These are phyloP conservation scores for Galagoides demidoff DNA, from an alignment of 2,797 vertebrate species.

Conservation along the genomic window DNA sequence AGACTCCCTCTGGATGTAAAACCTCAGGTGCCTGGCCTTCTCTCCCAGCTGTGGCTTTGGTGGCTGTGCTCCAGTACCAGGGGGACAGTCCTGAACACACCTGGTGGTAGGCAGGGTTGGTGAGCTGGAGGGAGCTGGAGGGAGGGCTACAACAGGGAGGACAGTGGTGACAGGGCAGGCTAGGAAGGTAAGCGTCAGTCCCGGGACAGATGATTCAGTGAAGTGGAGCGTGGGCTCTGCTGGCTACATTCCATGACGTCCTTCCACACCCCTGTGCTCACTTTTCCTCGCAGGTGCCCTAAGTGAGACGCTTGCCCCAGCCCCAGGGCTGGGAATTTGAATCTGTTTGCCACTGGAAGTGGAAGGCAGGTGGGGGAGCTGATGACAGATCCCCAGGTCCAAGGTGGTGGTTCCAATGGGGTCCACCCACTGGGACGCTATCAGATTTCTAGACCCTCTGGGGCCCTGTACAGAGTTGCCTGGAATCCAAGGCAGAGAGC, in stretches of 20 bases:
- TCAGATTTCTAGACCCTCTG: neutral
- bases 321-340: too few species aligned
- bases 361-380: neutral
- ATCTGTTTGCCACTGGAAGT: neutral
- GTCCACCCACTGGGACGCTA: neutral
- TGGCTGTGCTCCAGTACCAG: neutral
- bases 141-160: fast-evolving
- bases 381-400: neutral
- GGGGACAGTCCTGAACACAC: neutral
- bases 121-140: neutral
- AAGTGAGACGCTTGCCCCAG: neutral
- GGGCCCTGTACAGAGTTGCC: neutral
- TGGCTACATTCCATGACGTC: neutral
- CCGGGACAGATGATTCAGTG: neutral
- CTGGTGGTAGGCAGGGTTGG: neutral
- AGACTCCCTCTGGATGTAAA: neutral
- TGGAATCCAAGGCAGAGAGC: neutral
- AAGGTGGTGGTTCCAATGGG: neutral
- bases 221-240: neutral
- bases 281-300: neutral
- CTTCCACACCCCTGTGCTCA: neutral
- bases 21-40: neutral
- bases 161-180: neutral
- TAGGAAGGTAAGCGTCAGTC: fast-evolving
- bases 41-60: neutral